Conservation (phyloP, 2,113 vertebrate species). For the Grammomys surdaster region DNA sequence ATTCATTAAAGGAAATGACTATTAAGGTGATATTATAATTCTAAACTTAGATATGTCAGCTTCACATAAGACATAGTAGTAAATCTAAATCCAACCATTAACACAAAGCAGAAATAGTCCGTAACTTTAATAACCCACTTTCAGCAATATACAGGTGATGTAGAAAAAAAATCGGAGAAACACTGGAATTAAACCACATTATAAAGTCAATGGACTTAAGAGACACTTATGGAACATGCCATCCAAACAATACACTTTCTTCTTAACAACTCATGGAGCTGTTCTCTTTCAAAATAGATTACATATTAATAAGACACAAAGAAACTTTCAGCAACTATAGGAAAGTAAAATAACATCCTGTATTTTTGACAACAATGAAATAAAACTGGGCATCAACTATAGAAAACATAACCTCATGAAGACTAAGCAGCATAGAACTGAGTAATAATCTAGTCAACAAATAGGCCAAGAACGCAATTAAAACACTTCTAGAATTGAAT, state of each 20-base stretch:
- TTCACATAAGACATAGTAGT: background rate
- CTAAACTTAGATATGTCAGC: background rate
- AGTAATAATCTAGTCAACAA: background rate
- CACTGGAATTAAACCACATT: background rate
- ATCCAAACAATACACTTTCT: background rate
- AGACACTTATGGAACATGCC: background rate
- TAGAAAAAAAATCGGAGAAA: background rate
- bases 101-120: background rate
- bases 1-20: background rate
- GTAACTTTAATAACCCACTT: background rate
- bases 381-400: background rate
- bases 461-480: background rate
- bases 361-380: background rate
- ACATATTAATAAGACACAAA: background rate
- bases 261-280: background rate
- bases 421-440: background rate
- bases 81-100: background rate
- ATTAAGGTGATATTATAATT: background rate
- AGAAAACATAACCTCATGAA: background rate
- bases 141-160: background rate
- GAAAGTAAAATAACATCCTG: background rate
- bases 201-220: background rate
- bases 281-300: background rate
- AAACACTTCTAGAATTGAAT: too few species aligned
- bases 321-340: background rate